These are phyloP conservation scores for Pomatorhinus ruficollis DNA, from an alignment of 2,113 vertebrate genomes.

Conservation along the genomic window DNA sequence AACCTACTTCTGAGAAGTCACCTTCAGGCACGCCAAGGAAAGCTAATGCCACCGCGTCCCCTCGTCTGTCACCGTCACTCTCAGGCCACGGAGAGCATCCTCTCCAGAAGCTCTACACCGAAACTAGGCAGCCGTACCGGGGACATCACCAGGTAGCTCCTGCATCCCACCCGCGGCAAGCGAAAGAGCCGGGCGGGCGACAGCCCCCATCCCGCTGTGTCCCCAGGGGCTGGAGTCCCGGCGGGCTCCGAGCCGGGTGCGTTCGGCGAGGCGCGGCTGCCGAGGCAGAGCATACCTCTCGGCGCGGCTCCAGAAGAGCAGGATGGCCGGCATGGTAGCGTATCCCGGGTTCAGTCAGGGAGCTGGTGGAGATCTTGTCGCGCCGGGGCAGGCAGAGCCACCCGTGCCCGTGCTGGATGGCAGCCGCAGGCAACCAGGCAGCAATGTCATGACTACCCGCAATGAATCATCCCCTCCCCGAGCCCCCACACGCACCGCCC, in stretches of 20 bases:
- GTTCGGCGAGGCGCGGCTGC: background rate
- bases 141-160: background rate
- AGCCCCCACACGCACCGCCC: slow-evolving; percentile 41
- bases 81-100: background rate
- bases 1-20: slow-evolving; percentile 43
- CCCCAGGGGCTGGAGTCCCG: background rate
- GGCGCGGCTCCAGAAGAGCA: slow-evolving; percentile 66
- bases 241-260: background rate
- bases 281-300: slow-evolving; percentile 43
- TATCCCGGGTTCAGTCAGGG: background rate
- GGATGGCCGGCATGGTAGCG: slow-evolving; percentile 58
- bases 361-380: background rate
- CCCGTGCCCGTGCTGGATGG: slow-evolving; percentile 43
- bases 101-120: background rate
- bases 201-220: background rate
- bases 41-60: background rate
- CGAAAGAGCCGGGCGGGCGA: background rate
- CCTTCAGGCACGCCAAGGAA: background rate
- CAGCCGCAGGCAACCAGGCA: slow-evolving; percentile 47
- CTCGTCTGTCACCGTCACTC: background rate
- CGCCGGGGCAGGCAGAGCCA: slow-evolving; percentile 9
- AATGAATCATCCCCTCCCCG: slow-evolving; percentile 56
- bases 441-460: slow-evolving; percentile 59
- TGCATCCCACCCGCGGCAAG: background rate
- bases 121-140: background rate